Evolutionary conservation across 2,113 vertebrate genomes (phyloP), one percentile per base, ranked within the genome.

Genomic region (Narcine bancroftii): DNA sequence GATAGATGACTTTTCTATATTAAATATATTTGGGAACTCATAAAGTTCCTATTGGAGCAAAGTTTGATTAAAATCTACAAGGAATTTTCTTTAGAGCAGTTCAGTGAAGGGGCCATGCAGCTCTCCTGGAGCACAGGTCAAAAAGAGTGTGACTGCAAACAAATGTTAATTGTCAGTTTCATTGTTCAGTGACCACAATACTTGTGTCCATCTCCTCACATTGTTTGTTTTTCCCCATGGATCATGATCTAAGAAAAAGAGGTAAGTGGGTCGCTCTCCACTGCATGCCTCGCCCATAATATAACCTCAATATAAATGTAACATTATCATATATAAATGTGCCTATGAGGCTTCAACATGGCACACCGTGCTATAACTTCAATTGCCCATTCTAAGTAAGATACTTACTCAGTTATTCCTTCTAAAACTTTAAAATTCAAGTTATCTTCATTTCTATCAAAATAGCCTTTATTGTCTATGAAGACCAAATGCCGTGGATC

Each of bases 361-460:
- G 45, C 45, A 53, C 45, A 81, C 13, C 75, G 24, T 77, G 75
- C 75, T 45, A 19, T 36, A 13, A 60, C 60, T 87, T 87, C 15
- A 87, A 36, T n/a, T 53, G 47, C 33, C 29, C 85, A 66, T 72
- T 83, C 15, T 26, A 65, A 71, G 53, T 13, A 29, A 81, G 92
- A 72, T 75, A 97, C 98, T 97, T 95, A 99, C 98, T 99, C 98
- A 93, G 96, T 96, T 93, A 99, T 99, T 95, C 99, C 98, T 92
- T 97, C 95, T 63, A 99, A 94, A 45, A 99, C 96, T 95, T 96
- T 97, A 95, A 98, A 99, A 95, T 99, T 96, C 93, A 99, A 95
- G 94, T 99, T 99, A 94, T 98, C 98, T 94, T 99, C 98, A 0
- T 97, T 98, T 94, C 98, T 96, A 94, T 99, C 98, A 93, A 99